Conservation (phyloP, 37 sponge, comb jelly and placozoan genomes). For the Oopsacas minuta region DNA sequence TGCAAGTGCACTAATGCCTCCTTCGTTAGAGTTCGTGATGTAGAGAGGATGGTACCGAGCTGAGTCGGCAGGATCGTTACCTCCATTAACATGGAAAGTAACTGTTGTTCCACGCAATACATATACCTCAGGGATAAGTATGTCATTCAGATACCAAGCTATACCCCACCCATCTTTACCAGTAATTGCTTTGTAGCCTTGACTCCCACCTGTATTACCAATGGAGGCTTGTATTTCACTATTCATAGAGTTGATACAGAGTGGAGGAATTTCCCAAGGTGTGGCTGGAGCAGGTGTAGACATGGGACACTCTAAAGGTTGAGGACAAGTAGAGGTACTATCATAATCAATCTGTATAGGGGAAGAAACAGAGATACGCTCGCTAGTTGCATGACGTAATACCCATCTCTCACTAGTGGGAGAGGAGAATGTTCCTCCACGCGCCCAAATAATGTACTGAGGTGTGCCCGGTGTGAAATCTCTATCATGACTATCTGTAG, state of each 20-base stretch:
- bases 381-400: background rate
- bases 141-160: conserved; percentile 46
- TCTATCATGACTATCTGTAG: background rate
- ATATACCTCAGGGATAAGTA: conserved; percentile 42
- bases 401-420: background rate
- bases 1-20: conserved; percentile 25
- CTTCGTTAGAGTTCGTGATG: conserved; percentile 31
- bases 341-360: background rate
- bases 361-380: background rate
- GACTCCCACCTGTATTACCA: background rate
- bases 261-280: background rate
- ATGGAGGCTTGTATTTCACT: background rate
- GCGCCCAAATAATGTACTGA: conserved; percentile 5
- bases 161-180: conserved; percentile 45
- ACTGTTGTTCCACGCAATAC: conserved; percentile 37
- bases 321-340: background rate
- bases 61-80: conserved; percentile 15
- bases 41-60: conserved; percentile 56
- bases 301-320: background rate
- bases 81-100: conserved; percentile 43
- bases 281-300: background rate
- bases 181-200: background rate
- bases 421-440: background rate
- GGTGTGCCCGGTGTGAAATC: background rate
- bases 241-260: background rate